Conservation (phyloP, 2,888 invertebrate species). For the Cantharis rufa region DNA sequence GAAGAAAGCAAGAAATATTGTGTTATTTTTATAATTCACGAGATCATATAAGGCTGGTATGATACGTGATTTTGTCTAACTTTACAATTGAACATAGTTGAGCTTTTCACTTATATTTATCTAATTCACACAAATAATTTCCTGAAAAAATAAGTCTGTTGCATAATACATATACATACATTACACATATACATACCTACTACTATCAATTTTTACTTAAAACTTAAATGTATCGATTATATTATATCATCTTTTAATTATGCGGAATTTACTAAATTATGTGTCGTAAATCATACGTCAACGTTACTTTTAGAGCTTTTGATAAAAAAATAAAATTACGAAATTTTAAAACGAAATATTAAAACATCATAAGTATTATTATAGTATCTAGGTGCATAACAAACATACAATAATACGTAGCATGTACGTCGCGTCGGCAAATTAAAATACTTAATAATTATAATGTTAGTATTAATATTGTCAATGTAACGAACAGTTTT, state of each 20-base stretch:
- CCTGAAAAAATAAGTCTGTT: slow-evolving; percentile 16
- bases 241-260: not conserved
- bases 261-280: slow-evolving; percentile 11
- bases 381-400: too few relatives aligned
- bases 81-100: not conserved
- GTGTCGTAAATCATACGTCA: slow-evolving; percentile 17
- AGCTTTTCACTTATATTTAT: slow-evolving; percentile 4
- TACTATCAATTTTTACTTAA: not conserved
- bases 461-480: not conserved
- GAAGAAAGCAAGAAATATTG: not conserved
- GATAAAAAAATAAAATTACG: slow-evolving; percentile 21
- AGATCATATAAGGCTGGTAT: slow-evolving; percentile 39
- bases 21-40: slow-evolving; percentile 24
- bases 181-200: not conserved
- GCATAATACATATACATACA: slow-evolving; percentile 11
- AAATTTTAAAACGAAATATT: slow-evolving; percentile 16
- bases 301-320: slow-evolving; percentile 25
- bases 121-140: slow-evolving; percentile 8
- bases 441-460: not conserved
- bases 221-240: not conserved
- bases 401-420: too few relatives aligned
- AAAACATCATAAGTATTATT: slow-evolving; percentile 23
- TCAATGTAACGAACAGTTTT: not conserved
- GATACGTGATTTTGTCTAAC: slow-evolving; percentile 30
- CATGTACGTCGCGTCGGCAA: too few relatives aligned